These are phyloP conservation scores for Dendrocopos noguchii DNA, from an alignment of 2,113 vertebrate genomes.

Conservation along the genomic window DNA sequence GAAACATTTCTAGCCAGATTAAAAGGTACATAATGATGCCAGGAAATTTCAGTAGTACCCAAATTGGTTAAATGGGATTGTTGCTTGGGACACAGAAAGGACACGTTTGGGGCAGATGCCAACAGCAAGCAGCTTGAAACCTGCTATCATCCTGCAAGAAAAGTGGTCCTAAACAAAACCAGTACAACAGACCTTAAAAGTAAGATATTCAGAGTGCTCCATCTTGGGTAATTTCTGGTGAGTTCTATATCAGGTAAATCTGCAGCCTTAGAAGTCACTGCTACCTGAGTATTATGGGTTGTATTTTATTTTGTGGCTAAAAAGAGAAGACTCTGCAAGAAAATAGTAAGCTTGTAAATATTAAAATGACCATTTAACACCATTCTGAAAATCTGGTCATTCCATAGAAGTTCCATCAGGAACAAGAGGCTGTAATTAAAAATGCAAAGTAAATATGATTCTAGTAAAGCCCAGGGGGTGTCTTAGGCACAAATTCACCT, in stretches of 20 bases:
- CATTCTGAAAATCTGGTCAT: neutral
- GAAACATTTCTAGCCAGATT: neutral
- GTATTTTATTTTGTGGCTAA: neutral
- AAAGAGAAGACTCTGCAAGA: neutral
- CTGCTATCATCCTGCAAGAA: neutral
- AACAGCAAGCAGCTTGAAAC: neutral
- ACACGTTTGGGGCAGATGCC: neutral
- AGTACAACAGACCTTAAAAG: neutral
- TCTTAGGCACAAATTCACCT: neutral
- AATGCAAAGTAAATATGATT: neutral
- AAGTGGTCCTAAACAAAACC: neutral
- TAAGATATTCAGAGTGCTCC: neutral
- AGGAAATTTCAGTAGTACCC: neutral
- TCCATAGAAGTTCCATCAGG: neutral
- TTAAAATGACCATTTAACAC: neutral
- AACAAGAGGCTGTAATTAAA: slow-evolving; percentile 23
- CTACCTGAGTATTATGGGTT: neutral
- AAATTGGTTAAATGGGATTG: neutral
- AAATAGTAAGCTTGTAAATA: neutral
- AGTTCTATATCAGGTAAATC: neutral
- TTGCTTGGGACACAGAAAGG: neutral
- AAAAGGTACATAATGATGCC: neutral
- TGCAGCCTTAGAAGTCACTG: neutral
- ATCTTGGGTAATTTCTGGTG: neutral
- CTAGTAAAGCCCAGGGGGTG: neutral